Evolutionary conservation across 2,888 invertebrate species (phyloP).

Genomic region (Malthinus flaveolus): DNA sequence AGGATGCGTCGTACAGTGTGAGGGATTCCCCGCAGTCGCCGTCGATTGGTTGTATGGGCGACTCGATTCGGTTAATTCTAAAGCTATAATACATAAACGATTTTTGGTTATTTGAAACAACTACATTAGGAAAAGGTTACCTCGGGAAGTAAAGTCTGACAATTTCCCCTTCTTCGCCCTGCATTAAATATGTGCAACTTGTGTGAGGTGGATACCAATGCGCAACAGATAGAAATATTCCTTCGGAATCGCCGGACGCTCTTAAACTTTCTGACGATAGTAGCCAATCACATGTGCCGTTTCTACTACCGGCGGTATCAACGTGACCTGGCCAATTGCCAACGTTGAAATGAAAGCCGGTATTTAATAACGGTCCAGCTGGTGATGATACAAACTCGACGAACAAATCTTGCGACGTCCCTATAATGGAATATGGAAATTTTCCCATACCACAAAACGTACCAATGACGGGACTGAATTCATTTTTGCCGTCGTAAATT

Average conservation of each 20-base stretch:
- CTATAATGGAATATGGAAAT: slow-evolving; percentile 92
- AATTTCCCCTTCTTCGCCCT: slow-evolving; percentile 83
- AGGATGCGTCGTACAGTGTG: slow-evolving; percentile 85
- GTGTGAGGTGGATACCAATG: slow-evolving; percentile 96
- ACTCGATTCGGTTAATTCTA: slow-evolving; percentile 85
- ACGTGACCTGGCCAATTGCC: slow-evolving; percentile 94
- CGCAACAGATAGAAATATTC: slow-evolving; percentile 87
- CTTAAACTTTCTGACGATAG: slow-evolving; percentile 80
- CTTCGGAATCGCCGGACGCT: slow-evolving; percentile 80
- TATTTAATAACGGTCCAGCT: slow-evolving; percentile 85
- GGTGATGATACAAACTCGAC: slow-evolving; percentile 89
- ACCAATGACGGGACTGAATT: slow-evolving; percentile 83
- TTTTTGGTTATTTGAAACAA: background rate
- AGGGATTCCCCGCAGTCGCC: slow-evolving; percentile 90
- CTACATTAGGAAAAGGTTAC: slow-evolving; percentile 51
- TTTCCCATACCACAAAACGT: slow-evolving; percentile 93
- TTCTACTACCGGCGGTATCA: slow-evolving; percentile 83
- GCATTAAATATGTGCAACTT: slow-evolving; percentile 87
- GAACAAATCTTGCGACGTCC: slow-evolving; percentile 85
- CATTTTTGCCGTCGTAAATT: slow-evolving; percentile 89
- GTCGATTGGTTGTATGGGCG: slow-evolving; percentile 82
- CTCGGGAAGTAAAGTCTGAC: slow-evolving; percentile 89
- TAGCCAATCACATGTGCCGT: slow-evolving; percentile 88
- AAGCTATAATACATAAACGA: slow-evolving; percentile 61
- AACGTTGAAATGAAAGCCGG: slow-evolving; percentile 93